These are phyloP conservation scores for Drosophila birchii DNA, from an alignment of 2,888 invertebrate genomes.

Conservation along the genomic window DNA sequence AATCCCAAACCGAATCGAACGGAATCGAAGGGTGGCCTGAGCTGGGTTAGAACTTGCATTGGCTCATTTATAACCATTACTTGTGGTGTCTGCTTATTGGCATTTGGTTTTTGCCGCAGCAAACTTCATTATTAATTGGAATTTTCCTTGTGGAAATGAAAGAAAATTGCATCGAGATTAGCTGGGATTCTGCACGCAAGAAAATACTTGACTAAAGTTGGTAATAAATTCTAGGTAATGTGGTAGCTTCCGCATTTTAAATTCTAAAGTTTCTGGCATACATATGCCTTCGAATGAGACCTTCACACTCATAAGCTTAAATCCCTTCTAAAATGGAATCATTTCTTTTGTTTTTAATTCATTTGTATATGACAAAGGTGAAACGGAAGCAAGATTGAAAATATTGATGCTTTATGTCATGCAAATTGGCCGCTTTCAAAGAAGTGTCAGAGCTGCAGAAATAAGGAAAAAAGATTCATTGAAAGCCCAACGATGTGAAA, in stretches of 20 bases:
- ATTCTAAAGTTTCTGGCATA: background rate
- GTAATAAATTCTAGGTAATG: background rate
- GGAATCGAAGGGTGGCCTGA: slow-evolving; percentile 3
- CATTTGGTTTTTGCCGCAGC: slow-evolving; percentile 12
- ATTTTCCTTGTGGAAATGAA: background rate
- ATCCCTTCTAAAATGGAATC: background rate
- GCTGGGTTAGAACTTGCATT: slow-evolving; percentile 15
- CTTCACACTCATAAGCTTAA: background rate
- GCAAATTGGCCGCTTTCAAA: background rate
- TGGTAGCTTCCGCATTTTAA: background rate
- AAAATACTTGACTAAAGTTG: background rate
- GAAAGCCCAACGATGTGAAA: slow-evolving; percentile 2
- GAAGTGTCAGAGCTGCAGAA: background rate
- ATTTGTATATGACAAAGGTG: slow-evolving; percentile 8
- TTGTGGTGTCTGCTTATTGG: slow-evolving; percentile 27
- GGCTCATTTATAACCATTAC: slow-evolving; percentile 7
- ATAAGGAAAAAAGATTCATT: background rate
- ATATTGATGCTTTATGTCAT: background rate
- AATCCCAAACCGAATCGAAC: slow-evolving; percentile 14
- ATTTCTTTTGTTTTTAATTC: background rate
- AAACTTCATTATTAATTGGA: slow-evolving; percentile 10
- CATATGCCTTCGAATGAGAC: background rate
- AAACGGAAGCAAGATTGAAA: background rate
- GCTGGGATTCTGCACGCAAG: slow-evolving; percentile 4
- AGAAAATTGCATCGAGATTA: slow-evolving; percentile 14